phyloP scores from a whole-genome alignment of 2,113 vertebrate genomes.

The Xiphias gladius region DNA sequence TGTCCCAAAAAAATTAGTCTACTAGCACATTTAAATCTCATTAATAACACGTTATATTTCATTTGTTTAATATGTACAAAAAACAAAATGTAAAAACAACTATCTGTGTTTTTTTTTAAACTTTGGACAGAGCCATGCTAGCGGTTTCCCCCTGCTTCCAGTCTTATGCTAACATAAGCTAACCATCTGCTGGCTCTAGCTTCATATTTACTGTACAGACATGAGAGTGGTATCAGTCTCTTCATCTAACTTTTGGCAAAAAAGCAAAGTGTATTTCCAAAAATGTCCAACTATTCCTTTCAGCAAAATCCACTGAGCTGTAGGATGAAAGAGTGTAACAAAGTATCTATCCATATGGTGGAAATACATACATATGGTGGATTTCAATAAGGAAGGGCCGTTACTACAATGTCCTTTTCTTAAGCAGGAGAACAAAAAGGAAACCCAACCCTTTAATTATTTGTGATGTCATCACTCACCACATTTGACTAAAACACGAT shows the following conservation, averaged over 20 bases:
- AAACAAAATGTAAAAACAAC: background rate
- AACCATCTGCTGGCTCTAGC: conserved; percentile 6
- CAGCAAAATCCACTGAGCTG: conserved; percentile 21
- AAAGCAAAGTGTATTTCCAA: background rate
- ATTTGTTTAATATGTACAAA: conserved; percentile 9
- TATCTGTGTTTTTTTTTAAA: background rate
- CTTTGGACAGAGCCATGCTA: background rate
- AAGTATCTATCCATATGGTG: conserved; percentile 40
- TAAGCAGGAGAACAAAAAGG: conserved; percentile 19
- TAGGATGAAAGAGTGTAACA: conserved; percentile 15
- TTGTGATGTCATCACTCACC: conserved; percentile 39
- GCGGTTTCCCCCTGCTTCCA: background rate
- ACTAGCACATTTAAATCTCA: background rate
- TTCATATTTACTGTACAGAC: background rate
- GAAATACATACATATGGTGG: conserved; percentile 32
- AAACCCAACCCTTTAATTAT: conserved; percentile 42
- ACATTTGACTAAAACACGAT: conserved; percentile 50
- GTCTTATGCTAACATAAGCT: background rate
- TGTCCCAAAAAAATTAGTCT: background rate
- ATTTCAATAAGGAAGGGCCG: conserved; percentile 43
- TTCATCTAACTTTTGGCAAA: conserved; percentile 10
- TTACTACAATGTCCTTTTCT: conserved; percentile 43
- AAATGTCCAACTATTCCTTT: conserved; percentile 16
- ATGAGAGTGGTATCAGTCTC: background rate
- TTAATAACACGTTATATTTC: background rate